A percentile compares a stretch with the other conserved stretches of the same genome.
phyloP scores from a whole-genome alignment of 2,888 invertebrate species.

The Sinotaia quadrata region DNA sequence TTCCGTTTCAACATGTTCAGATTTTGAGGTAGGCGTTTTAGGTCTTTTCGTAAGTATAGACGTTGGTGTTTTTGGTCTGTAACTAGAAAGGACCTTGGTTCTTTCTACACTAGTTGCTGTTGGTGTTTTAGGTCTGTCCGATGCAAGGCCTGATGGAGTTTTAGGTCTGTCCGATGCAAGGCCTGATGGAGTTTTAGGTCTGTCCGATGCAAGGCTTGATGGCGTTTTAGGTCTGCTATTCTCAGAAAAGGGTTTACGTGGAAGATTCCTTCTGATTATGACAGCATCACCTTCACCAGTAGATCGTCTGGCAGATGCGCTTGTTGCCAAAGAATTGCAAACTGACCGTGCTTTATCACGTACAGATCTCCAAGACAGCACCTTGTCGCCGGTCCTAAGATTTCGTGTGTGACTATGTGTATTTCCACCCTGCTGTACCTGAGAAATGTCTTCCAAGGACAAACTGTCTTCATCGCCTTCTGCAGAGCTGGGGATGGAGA shows the following conservation, averaged over 20 bases:
- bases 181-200: slow-evolving; percentile 20
- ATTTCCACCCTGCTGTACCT: not conserved
- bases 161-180: slow-evolving; percentile 1
- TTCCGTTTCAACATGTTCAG: not conserved
- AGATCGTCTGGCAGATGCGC: slow-evolving; percentile 13
- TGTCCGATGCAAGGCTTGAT: slow-evolving; percentile 4
- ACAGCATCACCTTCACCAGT: not conserved
- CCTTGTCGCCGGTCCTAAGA: slow-evolving; percentile 2
- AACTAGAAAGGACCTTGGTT: slow-evolving; percentile 2
- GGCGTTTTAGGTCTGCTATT: slow-evolving; percentile 14
- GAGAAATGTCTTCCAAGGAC: too few species aligned
- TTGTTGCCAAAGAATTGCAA: slow-evolving; percentile 30
- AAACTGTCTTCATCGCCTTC: not conserved
- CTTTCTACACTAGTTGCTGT: slow-evolving; percentile 5
- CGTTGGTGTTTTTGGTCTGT: slow-evolving; percentile 18
- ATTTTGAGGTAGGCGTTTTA: not conserved
- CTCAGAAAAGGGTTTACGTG: slow-evolving; percentile 13
- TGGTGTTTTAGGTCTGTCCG: slow-evolving; percentile 20
- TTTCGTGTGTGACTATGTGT: not conserved
- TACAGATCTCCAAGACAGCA: slow-evolving; percentile 30
- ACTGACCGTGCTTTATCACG: slow-evolving; percentile 35
- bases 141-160: not conserved
- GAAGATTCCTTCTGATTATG: slow-evolving; percentile 17
- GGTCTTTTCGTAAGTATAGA: slow-evolving; percentile 13
- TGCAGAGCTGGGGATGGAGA: slow-evolving; percentile 43